These are phyloP conservation scores for Peribatodes rhomboidaria DNA, from an alignment of 2,888 invertebrate genomes.

Conservation along the genomic window DNA sequence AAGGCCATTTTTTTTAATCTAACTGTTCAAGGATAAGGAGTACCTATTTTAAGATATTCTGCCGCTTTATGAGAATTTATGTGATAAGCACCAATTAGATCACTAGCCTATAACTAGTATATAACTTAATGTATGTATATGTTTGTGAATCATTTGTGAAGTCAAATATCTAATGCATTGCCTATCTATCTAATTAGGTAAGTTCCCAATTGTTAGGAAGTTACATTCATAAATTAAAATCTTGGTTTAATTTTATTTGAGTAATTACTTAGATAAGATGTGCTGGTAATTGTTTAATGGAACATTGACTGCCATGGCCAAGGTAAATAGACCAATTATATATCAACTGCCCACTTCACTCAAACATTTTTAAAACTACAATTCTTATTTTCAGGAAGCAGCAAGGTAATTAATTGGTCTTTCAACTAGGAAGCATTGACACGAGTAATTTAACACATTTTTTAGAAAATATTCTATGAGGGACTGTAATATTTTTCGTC, in stretches of 20 bases:
- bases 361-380: neutral
- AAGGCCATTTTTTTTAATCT: too few species aligned
- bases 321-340: conserved; percentile 11
- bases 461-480: neutral
- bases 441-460: neutral
- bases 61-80: too few species aligned
- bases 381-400: neutral
- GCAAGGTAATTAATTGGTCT: conserved; percentile 2
- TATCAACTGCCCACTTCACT: too few species aligned
- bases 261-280: neutral
- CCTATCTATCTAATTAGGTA: neutral
- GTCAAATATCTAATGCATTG: neutral
- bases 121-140: too few species aligned
- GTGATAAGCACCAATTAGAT: too few species aligned
- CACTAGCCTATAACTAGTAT: too few species aligned
- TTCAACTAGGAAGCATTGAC: neutral
- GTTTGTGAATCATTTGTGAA: too few species aligned
- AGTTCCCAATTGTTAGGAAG: neutral
- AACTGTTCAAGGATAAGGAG: too few species aligned
- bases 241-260: neutral
- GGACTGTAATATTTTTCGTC: conserved; percentile 7
- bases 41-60: too few species aligned
- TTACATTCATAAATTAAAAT: neutral
- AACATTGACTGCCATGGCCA: conserved; percentile 14
- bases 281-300: neutral